These are phyloP conservation scores for Trichosurus vulpecula DNA, from an alignment of 2,797 vertebrate species.

Conservation along the genomic window DNA sequence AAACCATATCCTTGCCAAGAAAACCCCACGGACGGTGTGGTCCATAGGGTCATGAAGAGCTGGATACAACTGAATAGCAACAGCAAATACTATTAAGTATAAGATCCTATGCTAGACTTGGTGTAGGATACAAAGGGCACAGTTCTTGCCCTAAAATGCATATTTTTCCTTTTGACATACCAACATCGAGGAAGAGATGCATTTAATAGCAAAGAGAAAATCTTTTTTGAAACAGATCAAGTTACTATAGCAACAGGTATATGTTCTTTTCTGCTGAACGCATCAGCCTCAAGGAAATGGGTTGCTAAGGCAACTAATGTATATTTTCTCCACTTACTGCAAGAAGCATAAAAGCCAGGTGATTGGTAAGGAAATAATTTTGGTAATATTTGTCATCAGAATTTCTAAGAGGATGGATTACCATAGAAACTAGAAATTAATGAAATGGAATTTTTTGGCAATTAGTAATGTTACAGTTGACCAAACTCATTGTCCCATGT, in stretches of 20 bases:
- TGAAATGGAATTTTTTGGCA: background rate
- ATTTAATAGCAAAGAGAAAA: background rate
- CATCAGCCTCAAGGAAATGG: background rate
- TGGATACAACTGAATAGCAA: background rate
- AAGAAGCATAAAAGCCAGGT: background rate
- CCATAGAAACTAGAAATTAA: background rate
- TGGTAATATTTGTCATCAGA: background rate
- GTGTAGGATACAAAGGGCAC: background rate
- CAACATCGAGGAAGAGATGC: background rate
- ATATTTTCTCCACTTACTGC: background rate
- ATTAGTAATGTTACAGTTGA: background rate
- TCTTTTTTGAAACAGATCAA: background rate
- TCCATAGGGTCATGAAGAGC: background rate
- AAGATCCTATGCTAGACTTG: background rate
- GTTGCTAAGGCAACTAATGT: background rate
- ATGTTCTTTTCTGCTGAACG: background rate
- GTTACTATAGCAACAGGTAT: background rate
- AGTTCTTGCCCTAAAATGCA: background rate
- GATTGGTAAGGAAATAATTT: background rate
- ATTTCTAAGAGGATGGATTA: background rate
- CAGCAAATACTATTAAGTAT: background rate
- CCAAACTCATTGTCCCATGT: background rate
- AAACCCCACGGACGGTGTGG: background rate
- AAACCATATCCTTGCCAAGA: background rate
- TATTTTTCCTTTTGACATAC: background rate